Percentiles rank a stretch among this genome's conserved stretches.
phyloP scores from a whole-genome alignment of 2,888 invertebrate species.

The Catocala sponsa region DNA sequence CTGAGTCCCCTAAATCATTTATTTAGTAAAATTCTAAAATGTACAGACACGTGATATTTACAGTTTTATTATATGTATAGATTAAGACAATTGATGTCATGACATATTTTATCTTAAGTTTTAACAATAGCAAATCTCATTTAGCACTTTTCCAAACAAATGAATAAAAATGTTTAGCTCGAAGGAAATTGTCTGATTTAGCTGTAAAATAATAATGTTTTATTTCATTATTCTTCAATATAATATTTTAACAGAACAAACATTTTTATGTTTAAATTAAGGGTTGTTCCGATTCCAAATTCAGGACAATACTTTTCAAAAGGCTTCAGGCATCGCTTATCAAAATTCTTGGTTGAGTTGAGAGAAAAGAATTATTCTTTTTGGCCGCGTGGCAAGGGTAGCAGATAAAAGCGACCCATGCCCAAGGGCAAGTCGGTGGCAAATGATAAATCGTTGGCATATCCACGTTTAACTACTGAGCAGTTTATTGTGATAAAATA shows the following conservation, averaged over 20 bases:
- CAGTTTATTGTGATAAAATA: conserved; percentile 50
- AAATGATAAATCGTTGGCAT: conserved; percentile 64
- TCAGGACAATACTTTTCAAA: conserved; percentile 43
- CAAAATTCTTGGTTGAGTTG: conserved; percentile 49
- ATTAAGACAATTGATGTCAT: no score
- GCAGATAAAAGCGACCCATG: conserved; percentile 60
- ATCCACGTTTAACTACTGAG: conserved; percentile 58
- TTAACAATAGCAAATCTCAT: no score
- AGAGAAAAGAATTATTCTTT: conserved; percentile 58
- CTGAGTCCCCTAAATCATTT: no score
- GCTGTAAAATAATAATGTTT: no score
- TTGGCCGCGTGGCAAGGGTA: conserved; percentile 41
- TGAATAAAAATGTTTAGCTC: no score
- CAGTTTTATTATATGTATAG: no score
- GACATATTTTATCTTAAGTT: no score
- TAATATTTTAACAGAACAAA: conserved; percentile 19
- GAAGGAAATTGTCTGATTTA: no score
- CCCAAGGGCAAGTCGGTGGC: conserved; percentile 58
- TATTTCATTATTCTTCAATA: not conserved
- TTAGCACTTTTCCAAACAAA: no score
- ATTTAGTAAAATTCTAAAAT: no score
- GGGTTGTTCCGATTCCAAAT: conserved; percentile 31
- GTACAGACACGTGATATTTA: no score
- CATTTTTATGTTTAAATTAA: conserved; percentile 30
- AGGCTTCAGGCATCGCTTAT: conserved; percentile 49